These are phyloP conservation scores for Galemys pyrenaicus DNA, from an alignment of 2,113 vertebrate genomes.

Conservation along the genomic window DNA sequence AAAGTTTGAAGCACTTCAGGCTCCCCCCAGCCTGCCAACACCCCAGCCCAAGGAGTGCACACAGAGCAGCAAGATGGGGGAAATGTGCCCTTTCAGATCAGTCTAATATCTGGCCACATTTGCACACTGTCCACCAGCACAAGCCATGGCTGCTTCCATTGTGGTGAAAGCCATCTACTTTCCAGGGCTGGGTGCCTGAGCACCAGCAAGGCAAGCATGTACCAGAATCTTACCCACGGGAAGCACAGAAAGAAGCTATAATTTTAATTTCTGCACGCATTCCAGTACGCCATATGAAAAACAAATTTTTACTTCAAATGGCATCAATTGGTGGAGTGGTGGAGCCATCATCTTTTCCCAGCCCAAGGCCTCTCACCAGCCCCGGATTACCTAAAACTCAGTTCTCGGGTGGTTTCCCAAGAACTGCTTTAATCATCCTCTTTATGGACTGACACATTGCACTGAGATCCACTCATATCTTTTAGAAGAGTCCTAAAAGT, in stretches of 20 bases:
- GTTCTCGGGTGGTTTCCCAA: neutral
- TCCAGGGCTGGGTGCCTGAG: neutral
- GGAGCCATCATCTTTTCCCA: neutral
- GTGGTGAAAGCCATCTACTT: neutral
- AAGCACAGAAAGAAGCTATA: neutral
- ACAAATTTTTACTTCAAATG: neutral
- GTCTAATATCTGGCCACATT: neutral
- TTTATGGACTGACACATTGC: neutral
- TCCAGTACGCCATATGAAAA: neutral
- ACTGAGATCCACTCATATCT: neutral
- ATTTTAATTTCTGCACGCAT: neutral
- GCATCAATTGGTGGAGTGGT: neutral
- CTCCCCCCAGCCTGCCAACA: neutral
- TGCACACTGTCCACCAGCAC: conserved; percentile 17
- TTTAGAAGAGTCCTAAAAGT: neutral
- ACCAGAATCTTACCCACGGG: neutral
- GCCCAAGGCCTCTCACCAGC: neutral
- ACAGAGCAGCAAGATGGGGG: neutral
- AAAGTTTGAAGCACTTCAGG: conserved; percentile 60
- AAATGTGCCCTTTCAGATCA: conserved; percentile 45
- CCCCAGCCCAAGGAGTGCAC: conserved; percentile 3
- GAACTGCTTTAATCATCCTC: neutral
- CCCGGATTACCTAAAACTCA: neutral
- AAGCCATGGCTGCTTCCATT: conserved; percentile 19
- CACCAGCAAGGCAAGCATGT: neutral